Evolutionary conservation across 1,140 invertebrate genomes (phyloP), one percentile per base, ranked within the genome.

Genomic region (Asbolus verrucosus): DNA sequence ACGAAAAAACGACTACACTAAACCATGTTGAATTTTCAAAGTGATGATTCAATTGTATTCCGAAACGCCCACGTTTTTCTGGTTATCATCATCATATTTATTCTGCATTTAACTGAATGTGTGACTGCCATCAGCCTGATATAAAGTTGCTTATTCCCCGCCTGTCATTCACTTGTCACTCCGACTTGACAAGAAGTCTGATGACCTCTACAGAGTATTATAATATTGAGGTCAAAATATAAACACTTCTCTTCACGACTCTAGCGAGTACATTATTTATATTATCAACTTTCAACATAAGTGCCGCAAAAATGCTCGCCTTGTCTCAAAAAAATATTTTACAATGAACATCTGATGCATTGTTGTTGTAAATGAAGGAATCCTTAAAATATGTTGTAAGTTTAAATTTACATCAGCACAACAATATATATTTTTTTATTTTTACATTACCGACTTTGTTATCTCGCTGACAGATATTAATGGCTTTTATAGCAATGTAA

Each of bases 161-260:
- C 69, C 69, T 73, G 74, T 75, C 74, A 73, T 71, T 75, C 74
- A 75, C 74, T 73, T 75, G 74, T 75, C 71, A 73, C 61, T 71
- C 65, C 31, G 31, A 67, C 66, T 61, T 72, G 71, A 75, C 73
- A 75, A 71, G 33, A 73, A 61, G 59, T 67, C 67, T 73, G 71
- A 75, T 75, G 74, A 75, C 74, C 71, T 68, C 65, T n/a, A 27
- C 41, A 62, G 39, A 62, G 67, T 16, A 75, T 70, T 65, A 65
- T 65, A 62, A 68, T 70, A 69, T 73, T 66, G 68, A 75, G 71
- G 74, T 73, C 74, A 69, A 13, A 19, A 63, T 65, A 62, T 61
- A 61, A 62, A 62, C 36, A 62, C 36, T 46, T 19, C 18, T 46
- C n/a, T n/a, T n/a, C n/a, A n/a, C 13, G 41, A 46, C 14, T 19